phyloP scores from a whole-genome alignment of 2,113 vertebrate species.

The Podarcis cretensis region DNA sequence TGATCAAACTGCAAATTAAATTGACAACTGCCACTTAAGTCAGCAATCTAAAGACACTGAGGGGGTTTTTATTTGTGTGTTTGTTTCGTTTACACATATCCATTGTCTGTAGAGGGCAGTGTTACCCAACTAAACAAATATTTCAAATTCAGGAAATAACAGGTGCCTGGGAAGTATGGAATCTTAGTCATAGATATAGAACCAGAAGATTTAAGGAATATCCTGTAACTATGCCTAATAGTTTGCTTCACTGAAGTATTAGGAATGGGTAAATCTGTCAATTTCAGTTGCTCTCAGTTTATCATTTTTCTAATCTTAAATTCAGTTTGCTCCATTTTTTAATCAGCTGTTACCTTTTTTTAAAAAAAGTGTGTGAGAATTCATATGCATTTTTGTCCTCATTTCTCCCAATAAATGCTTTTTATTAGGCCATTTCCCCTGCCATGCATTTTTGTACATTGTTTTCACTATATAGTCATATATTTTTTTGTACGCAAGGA shows the following conservation, averaged over 20 bases:
- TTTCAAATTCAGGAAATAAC: not conserved
- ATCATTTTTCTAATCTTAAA: too few species aligned
- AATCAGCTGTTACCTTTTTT: not conserved
- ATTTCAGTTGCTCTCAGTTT: not conserved
- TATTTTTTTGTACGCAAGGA: too few species aligned
- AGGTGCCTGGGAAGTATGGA: not conserved
- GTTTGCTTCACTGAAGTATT: not conserved
- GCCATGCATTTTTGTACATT: too few species aligned
- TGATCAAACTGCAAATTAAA: not conserved
- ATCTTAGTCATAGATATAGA: not conserved
- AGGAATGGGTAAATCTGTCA: too few species aligned
- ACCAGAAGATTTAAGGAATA: not conserved
- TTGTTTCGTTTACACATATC: not conserved
- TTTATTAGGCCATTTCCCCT: too few species aligned
- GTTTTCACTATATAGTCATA: too few species aligned
- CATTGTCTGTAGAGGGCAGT: slow-evolving; percentile 77
- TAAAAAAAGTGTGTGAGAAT: too few species aligned
- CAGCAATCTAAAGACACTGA: not conserved
- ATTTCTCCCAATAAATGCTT: too few species aligned
- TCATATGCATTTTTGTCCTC: too few species aligned
- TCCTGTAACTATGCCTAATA: not conserved
- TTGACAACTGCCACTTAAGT: too few species aligned
- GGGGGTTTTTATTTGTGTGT: not conserved
- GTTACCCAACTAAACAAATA: slow-evolving; percentile 61
- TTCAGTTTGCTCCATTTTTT: not conserved